Base-by-base conservation (phyloP, 2,888 invertebrate genomes). In the Chrysina gloriosa region DNA sequence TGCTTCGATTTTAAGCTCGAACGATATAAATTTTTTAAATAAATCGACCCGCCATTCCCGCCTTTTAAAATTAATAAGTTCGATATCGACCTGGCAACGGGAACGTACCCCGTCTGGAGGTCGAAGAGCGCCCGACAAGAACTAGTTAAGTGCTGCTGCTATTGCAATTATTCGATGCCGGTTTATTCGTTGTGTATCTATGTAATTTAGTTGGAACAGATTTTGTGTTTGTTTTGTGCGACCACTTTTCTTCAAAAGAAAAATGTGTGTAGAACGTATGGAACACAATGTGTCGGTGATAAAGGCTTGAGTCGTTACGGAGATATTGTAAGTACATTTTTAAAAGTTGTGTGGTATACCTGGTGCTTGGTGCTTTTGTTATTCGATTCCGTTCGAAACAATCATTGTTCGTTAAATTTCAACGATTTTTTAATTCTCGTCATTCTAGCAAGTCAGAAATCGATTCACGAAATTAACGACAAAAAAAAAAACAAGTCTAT, bases 91-190 rank as follows among this genome's bases (percentile, higher is more conserved):
- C 11, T 34, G 1, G 34, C 4, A n/a, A 2, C 11, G 11, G 11
- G 34, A 3, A 3, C 2, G 34, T 34, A 34, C 7, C 34, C 11
- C 11, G 34, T 34, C 11, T 47, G 19, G 6, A 14, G 21, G 47
- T 14, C 19, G 7, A n/a, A 47, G n/a, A 47, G 21, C 23, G 47
- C 23, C 47, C n/a, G 6, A 29, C 27, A 16, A 29, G 29, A 50
- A 50, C 50, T 14, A 29, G 29, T 50, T 50, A 50, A 50, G 50
- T 50, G 50, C 27, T 50, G 7, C 21, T 45, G 21, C 19, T 50
- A 50, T 50, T 29, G 50, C 50, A 50, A 50, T 27, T 47, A 47
- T 47, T 50, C 16, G 7, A 7, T 29, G 27, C 27, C 25, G 50
- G 50, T 16, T 14, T 50, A 11, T 27, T 11, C 27, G 4, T 2